Evolutionary conservation across 37 sponge, comb jelly and placozoan genomes (phyloP), one percentile per base, ranked within the genome.

Genomic region (Geodia barretti): DNA sequence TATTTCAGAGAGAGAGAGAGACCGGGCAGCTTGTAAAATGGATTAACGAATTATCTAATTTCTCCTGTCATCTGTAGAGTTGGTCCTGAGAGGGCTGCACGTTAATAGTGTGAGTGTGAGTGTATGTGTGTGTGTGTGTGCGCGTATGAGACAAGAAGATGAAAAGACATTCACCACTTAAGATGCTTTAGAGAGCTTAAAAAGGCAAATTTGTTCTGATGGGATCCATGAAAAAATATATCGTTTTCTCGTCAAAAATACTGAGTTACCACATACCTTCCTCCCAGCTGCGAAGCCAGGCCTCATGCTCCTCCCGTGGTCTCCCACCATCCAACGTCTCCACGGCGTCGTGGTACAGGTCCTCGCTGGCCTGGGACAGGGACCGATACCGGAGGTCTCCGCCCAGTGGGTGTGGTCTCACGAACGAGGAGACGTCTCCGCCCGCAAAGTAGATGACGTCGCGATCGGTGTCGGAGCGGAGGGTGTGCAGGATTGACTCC

Each of bases 401-500:
- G 43, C 64, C 60, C 28, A 23, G 71, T 9, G 17, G 33, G 26
- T 38, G 65, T 25, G 29, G 62, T 72, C 38, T 47, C 72, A 72
- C 9, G 19, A 82, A 41, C 11, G 54, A 47, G 7, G 54, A 47
- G 39, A 70, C 8, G 9, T 82, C 73, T 30, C 82, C 88, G 11
- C 92, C 92, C 3, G 92, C 84, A 76, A 84, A 84, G 69, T 69
- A 92, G 24, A 81, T 80, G 33, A 92, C 92, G 41, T 92, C 92
- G 8, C 75, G 69, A 32, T 92, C 92, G 1, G 19, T 38, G 63
- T 92, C 92, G 25, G 70, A 36, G 41, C 80, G 84, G 4, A 92
- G 88, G 30, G 40, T 29, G 81, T 79, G 77, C 42, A 80, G 60
- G 0, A 68, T 42, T 36, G 47, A 35, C 42, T 68, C 41, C 34